A percentile compares a stretch with the other conserved stretches of the same genome.
Evolutionary conservation across 2,113 vertebrate genomes (phyloP).

Genomic region (Junco hyemalis): DNA sequence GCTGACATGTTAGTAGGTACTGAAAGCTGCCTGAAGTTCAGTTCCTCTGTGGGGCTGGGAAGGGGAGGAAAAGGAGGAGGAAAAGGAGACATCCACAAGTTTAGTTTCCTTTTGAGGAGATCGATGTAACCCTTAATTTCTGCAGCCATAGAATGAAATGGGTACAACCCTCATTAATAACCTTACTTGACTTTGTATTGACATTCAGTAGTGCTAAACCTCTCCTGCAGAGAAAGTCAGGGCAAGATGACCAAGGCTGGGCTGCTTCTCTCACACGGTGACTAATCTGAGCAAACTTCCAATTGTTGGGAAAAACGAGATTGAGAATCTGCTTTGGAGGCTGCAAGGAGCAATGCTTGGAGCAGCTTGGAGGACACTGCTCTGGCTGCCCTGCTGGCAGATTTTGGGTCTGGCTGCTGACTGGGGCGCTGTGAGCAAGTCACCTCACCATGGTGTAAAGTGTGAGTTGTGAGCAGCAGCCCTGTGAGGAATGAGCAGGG

Average conservation of each 20-base stretch:
- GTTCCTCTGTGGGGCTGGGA: rapidly evolving
- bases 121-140: background rate
- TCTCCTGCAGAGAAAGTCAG: background rate
- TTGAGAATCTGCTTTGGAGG: background rate
- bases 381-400: background rate
- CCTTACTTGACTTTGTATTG: background rate
- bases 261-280: background rate
- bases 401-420: background rate
- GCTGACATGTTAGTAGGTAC: background rate
- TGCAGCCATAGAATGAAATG: background rate
- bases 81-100: background rate
- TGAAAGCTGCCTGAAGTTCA: background rate
- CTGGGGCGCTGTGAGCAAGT: background rate
- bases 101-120: background rate
- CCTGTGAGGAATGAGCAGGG: background rate
- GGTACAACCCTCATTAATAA: background rate
- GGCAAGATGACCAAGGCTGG: too few relatives aligned
- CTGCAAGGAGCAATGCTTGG: background rate
- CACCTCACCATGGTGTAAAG: rapidly evolving
- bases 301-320: background rate
- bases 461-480: background rate
- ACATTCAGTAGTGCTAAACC: background rate
- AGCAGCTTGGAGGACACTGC: background rate
- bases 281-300: background rate
- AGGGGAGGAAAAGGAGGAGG: background rate